Base-by-base conservation (phyloP, 2,113 vertebrate genomes). In the Pelvicachromis taeniatus region DNA sequence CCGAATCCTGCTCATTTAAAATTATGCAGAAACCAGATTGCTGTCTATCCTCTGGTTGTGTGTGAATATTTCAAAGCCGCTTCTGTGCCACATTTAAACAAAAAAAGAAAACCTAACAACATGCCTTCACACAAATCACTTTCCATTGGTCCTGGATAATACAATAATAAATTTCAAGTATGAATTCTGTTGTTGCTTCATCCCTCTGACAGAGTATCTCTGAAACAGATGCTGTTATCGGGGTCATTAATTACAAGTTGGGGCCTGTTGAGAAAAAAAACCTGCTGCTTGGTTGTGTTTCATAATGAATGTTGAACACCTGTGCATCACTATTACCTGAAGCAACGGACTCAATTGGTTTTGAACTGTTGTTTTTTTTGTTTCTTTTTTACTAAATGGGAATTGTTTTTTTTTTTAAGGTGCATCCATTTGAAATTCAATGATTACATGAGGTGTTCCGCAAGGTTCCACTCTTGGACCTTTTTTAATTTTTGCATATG, bases 371-470 rank as follows among this genome's bases (percentile, higher is more conserved):
- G 26, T 26, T 26, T 26, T 75, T 31, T 75, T 52, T 29, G 8
- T 70, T 70, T 48, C 13, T 17, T 73, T 73, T 73, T 31, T 11
- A 75, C 4, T 17, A 50, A 8, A 48, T 50, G 45, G 26, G 31
- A 70, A 42, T n/a, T n/a, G 5, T 40, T 1, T 0, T 0, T 11
- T 9, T 21, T 48, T 35, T 70, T 1, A 4, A 16, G 45, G 23
- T 17, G 5, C 23, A 12, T 31, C 42, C 16, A 31, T 50, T 75
- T 75, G 14, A 2, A 50, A 50, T 29, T 48, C 23, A 31, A 17
- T 75, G 42, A 75, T 75, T 50, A 35, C n/a, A 81, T 14, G 8
- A 50, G n/a, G 7, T 19, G 42, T 54, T 54, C 23, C 7, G 35
- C 26, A 75, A 53, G n/a, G 40, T 21, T 78, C 52, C 53, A 78